phyloP scores from a whole-genome alignment of 2,113 vertebrate species.

The Spizaetus ornatus region DNA sequence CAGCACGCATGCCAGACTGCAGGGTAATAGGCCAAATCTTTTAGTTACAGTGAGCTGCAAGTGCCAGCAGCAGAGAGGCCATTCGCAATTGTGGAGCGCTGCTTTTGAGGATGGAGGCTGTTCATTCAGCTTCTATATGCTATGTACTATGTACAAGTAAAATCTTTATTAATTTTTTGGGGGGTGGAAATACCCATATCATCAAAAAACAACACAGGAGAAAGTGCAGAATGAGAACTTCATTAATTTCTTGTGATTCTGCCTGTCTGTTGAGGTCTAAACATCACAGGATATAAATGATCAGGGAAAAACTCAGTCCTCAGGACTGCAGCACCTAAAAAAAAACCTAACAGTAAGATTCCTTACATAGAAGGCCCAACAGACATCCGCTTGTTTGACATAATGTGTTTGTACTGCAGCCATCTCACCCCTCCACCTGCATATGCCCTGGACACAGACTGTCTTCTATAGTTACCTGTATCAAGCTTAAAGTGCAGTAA shows the following conservation, averaged over 20 bases:
- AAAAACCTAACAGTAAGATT: not conserved
- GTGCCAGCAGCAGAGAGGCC: not conserved
- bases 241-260: not conserved
- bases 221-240: not conserved
- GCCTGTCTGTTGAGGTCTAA: not conserved
- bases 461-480: not conserved
- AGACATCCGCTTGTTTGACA: not conserved
- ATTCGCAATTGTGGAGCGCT: accelerated
- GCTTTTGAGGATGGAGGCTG: not conserved
- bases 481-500: not conserved
- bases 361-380: too few species aligned
- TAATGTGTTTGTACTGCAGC: not conserved
- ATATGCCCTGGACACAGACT: not conserved
- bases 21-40: not conserved
- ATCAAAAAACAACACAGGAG: not conserved
- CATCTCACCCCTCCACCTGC: not conserved
- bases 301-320: not conserved
- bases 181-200: not conserved
- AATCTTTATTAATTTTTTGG: not conserved
- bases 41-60: not conserved
- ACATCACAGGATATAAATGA: not conserved
- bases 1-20: not conserved
- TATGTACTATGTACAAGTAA: not conserved
- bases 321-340: not conserved
- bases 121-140: accelerated